Percentiles rank a stretch among this genome's conserved stretches.
Conservation (phyloP, 1,140 invertebrate genomes). For the Cecropterus lyciades region DNA sequence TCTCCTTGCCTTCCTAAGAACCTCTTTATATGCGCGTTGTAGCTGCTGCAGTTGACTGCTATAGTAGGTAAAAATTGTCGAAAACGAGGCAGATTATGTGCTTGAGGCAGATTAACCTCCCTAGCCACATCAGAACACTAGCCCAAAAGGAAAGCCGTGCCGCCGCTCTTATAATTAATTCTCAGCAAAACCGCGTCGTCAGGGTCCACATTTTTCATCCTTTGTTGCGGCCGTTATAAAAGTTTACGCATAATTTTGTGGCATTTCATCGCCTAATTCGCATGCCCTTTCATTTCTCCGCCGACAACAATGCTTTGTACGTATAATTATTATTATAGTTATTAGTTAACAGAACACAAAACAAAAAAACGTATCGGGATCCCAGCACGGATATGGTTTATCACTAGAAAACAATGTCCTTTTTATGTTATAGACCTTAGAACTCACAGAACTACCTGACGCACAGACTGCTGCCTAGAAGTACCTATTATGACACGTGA, state of each 20-base stretch:
- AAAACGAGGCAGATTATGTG: too few relatives aligned
- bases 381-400: not conserved
- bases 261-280: conserved; percentile 7
- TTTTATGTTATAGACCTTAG: too few relatives aligned
- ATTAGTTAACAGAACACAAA: not conserved
- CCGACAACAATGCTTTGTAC: not conserved
- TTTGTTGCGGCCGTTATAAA: conserved; percentile 9
- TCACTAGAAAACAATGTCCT: too few relatives aligned
- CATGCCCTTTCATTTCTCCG: not conserved
- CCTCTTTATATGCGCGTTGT: too few relatives aligned
- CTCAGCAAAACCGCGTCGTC: not conserved
- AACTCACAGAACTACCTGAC: too few relatives aligned
- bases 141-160: not conserved
- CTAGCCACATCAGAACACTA: not conserved
- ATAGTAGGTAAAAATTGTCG: too few relatives aligned
- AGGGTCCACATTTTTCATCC: conserved; percentile 11
- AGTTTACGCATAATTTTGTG: conserved; percentile 4
- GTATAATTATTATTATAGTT: not conserved
- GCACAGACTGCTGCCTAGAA: too few relatives aligned
- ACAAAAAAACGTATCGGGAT: not conserved
- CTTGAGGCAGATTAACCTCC: too few relatives aligned
- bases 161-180: not conserved
- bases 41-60: too few relatives aligned
- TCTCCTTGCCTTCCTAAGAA: too few relatives aligned
- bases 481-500: too few relatives aligned